Evolutionary conservation across 2,113 vertebrate species (phyloP).

Genomic region (Carlito syrichta): DNA sequence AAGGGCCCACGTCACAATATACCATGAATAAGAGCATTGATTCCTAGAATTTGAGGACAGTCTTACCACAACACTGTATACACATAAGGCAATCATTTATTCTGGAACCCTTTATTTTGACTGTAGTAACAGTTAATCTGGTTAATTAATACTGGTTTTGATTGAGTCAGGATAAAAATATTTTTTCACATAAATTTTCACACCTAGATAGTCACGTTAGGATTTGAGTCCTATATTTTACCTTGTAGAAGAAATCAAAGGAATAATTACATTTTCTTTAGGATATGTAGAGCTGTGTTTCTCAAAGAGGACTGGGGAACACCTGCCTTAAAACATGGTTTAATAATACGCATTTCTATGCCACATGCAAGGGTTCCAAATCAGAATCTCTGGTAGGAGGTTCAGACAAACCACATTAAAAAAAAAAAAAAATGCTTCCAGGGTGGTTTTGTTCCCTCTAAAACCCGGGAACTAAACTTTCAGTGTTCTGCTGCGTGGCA

Average conservation of each 20-base stretch:
- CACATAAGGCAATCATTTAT: not conserved
- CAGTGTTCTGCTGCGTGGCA: not conserved
- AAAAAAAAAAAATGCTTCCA: not conserved
- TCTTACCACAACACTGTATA: not conserved
- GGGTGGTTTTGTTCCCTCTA: not conserved
- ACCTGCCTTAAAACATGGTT: not conserved
- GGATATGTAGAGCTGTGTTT: not conserved
- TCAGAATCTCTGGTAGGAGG: not conserved
- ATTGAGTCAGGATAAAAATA: not conserved
- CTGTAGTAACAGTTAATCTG: not conserved
- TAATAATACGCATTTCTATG: conserved; percentile 27
- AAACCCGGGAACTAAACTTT: not conserved
- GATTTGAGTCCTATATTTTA: conserved; percentile 22
- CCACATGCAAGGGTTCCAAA: not conserved
- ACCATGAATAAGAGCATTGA: not conserved
- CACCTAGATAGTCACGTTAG: not conserved
- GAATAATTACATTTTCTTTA: not conserved
- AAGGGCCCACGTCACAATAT: not conserved
- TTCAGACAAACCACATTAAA: not conserved
- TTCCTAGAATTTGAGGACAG: not conserved
- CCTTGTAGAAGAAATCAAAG: not conserved
- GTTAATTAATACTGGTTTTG: not conserved
- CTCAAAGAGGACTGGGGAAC: not conserved
- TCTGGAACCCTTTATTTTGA: not conserved
- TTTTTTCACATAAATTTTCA: not conserved